These are phyloP conservation scores for Palythoa caribaeorum DNA, from an alignment of 92 coral and sea anemone species.

Conservation along the genomic window DNA sequence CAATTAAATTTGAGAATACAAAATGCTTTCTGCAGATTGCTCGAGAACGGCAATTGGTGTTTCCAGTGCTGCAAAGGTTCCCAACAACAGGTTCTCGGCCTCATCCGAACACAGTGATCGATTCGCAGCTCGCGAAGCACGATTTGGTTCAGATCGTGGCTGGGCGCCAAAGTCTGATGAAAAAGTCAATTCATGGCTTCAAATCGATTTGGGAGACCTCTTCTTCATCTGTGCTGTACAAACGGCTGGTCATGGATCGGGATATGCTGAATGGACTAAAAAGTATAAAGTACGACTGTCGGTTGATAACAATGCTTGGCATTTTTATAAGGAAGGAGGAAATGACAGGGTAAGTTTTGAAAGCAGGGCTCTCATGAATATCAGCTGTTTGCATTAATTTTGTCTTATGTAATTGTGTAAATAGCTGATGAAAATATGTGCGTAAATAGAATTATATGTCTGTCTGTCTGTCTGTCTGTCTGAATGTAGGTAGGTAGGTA, in stretches of 20 bases:
- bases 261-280: background rate
- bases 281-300: background rate
- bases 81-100: background rate
- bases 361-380: too few species aligned
- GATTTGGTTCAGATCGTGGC: background rate
- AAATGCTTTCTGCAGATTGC: background rate
- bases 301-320: background rate
- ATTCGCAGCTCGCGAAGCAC: background rate
- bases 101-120: background rate
- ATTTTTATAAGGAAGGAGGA: background rate
- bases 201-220: background rate
- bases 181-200: background rate
- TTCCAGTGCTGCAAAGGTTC: background rate
- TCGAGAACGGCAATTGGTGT: background rate
- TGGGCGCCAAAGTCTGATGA: background rate
- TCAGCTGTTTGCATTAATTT: too few species aligned
- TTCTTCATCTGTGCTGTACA: background rate
- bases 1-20: background rate
- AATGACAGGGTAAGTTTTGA: background rate
- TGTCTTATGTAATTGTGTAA: too few species aligned
- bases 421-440: too few species aligned
- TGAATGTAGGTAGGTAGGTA: too few species aligned
- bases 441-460: too few species aligned
- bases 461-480: too few species aligned
- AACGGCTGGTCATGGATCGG: background rate